Evolutionary conservation across 2,888 invertebrate species (phyloP).

Genomic region (Sarcophaga carnaria): DNA sequence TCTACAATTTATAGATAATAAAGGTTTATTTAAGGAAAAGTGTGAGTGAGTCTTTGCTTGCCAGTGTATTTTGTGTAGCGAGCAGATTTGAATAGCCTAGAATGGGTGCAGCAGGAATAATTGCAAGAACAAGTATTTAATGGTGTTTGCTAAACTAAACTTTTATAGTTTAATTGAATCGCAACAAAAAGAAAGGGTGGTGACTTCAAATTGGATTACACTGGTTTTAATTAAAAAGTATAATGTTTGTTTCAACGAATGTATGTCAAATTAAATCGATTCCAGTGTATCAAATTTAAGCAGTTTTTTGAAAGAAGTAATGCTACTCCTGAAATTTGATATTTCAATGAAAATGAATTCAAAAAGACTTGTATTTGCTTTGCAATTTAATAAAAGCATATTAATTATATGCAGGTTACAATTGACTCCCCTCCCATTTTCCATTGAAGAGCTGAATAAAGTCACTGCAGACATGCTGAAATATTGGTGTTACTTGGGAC

Average conservation of each 20-base stretch:
- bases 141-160: neutral
- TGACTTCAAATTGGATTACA: neutral
- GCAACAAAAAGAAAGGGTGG: too few species aligned
- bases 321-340: too few species aligned
- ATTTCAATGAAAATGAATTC: too few species aligned
- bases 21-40: constrained; percentile 9
- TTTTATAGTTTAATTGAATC: neutral
- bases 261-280: neutral
- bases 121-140: neutral
- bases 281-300: neutral
- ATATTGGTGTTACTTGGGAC: too few species aligned
- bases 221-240: neutral
- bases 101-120: neutral
- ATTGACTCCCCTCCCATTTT: too few species aligned
- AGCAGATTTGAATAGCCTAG: neutral
- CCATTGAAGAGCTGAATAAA: too few species aligned
- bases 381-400: too few species aligned
- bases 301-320: too few species aligned
- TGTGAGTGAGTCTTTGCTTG: neutral
- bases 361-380: too few species aligned
- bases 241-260: neutral
- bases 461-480: too few species aligned
- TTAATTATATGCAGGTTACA: too few species aligned
- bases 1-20: constrained; percentile 33
- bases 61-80: neutral